Percentiles rank a stretch among this genome's conserved stretches.
phyloP scores from a whole-genome alignment of 2,888 invertebrate species.

The Melieria omissa region DNA sequence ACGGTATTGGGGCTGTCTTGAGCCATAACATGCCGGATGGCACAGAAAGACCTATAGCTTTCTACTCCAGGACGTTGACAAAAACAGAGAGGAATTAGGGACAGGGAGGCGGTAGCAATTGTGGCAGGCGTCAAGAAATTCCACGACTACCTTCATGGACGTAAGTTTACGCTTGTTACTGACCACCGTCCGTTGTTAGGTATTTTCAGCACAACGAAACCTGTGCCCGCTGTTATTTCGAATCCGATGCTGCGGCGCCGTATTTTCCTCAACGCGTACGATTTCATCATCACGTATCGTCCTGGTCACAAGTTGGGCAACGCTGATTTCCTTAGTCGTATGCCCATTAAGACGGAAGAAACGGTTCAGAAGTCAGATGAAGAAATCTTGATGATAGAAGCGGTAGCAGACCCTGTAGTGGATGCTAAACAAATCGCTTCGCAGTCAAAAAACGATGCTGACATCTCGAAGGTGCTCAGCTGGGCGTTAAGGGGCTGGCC shows the following conservation, averaged over 20 bases:
- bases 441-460: slow-evolving; percentile 27
- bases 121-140: slow-evolving; percentile 40
- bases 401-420: slow-evolving; percentile 14
- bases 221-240: slow-evolving; percentile 31
- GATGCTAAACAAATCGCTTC: slow-evolving; percentile 22
- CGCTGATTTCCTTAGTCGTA: slow-evolving; percentile 26
- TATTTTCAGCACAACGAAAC: slow-evolving; percentile 39
- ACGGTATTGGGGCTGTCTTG: slow-evolving; percentile 9
- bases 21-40: slow-evolving; percentile 19
- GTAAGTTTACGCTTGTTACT: slow-evolving; percentile 35
- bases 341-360: slow-evolving; percentile 14
- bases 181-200: slow-evolving; percentile 36
- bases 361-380: background rate
- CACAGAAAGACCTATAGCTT: slow-evolving; percentile 23
- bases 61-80: slow-evolving; percentile 30
- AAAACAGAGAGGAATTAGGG: slow-evolving; percentile 26
- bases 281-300: slow-evolving; percentile 26
- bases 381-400: slow-evolving; percentile 37
- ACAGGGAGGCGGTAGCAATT: slow-evolving; percentile 38
- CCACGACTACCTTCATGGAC: slow-evolving; percentile 39
- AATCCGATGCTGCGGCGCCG: slow-evolving; percentile 30
- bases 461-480: slow-evolving; percentile 35
- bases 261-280: slow-evolving; percentile 35
- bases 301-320: slow-evolving; percentile 29
- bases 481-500: slow-evolving; percentile 43